Evolutionary conservation across 2,888 invertebrate genomes (phyloP).

Genomic region (Cerceris ruficornis): DNA sequence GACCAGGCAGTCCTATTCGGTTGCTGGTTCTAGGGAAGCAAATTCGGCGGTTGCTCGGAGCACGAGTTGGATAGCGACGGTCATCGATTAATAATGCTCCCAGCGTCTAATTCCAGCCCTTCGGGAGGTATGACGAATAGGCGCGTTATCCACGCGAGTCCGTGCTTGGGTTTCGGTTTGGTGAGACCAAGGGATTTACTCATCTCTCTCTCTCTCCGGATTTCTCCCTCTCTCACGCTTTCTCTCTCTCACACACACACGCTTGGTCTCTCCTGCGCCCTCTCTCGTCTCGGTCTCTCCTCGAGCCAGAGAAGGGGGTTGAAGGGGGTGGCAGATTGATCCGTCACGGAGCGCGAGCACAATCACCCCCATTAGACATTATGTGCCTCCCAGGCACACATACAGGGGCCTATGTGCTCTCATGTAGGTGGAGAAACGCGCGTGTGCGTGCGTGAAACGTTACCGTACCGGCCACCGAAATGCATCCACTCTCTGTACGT

Average conservation of each 20-base stretch:
- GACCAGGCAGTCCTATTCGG: not conserved
- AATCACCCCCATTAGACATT: slow-evolving; percentile 82
- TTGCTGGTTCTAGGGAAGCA: not conserved
- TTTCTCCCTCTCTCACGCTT: slow-evolving; percentile 7
- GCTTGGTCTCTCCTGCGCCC: slow-evolving; percentile 6
- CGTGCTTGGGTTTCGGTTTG: slow-evolving; percentile 73
- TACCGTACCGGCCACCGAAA: slow-evolving; percentile 70
- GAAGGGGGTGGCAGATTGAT: slow-evolving; percentile 81
- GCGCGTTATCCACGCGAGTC: slow-evolving; percentile 75
- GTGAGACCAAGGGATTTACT: slow-evolving; percentile 64
- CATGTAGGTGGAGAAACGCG: slow-evolving; percentile 26
- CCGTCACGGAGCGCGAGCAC: slow-evolving; percentile 81
- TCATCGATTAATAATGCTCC: slow-evolving; percentile 60
- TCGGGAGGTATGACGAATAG: slow-evolving; percentile 76
- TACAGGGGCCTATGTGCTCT: slow-evolving; percentile 63
- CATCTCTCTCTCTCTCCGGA: slow-evolving; percentile 27
- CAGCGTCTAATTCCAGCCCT: slow-evolving; percentile 61
- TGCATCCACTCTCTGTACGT: slow-evolving; percentile 71
- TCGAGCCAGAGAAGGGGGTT: slow-evolving; percentile 66
- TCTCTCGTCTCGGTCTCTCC: slow-evolving; percentile 37
- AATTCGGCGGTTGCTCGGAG: slow-evolving; percentile 22
- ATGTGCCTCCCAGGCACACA: slow-evolving; percentile 76
- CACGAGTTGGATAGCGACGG: slow-evolving; percentile 13
- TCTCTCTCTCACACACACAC: slow-evolving; percentile 11
- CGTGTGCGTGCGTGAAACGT: slow-evolving; percentile 43